These are phyloP conservation scores for Esperia sulphurella DNA, from an alignment of 2,888 invertebrate genomes.

Conservation along the genomic window DNA sequence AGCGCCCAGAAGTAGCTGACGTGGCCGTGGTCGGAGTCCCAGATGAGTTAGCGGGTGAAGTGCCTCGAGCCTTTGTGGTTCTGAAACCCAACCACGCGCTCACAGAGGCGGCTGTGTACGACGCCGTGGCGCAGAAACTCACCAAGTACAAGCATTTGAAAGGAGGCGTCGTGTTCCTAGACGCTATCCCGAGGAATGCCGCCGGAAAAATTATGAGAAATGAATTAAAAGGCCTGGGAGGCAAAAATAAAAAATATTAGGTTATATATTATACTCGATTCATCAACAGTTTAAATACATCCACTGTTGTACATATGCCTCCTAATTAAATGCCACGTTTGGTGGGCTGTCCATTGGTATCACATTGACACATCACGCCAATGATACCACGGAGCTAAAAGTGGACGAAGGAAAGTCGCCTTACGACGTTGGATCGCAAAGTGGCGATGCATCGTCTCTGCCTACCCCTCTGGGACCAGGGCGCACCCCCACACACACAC, in stretches of 20 bases:
- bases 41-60: slow-evolving; percentile 84
- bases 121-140: slow-evolving; percentile 81
- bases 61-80: slow-evolving; percentile 87
- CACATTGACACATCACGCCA: too few species aligned
- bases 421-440: too few species aligned
- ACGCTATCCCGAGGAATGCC: slow-evolving; percentile 85
- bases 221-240: slow-evolving; percentile 78
- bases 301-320: too few species aligned
- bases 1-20: slow-evolving; percentile 85
- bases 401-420: too few species aligned
- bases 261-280: too few species aligned
- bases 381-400: too few species aligned
- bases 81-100: slow-evolving; percentile 74
- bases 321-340: too few species aligned
- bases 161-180: slow-evolving; percentile 84
- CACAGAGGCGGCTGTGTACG: slow-evolving; percentile 77
- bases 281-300: too few species aligned
- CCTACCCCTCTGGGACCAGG: too few species aligned
- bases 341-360: too few species aligned
- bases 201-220: slow-evolving; percentile 88
- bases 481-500: too few species aligned
- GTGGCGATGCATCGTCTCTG: too few species aligned
- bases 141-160: slow-evolving; percentile 86
- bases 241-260: slow-evolving; percentile 19
- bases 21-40: slow-evolving; percentile 89